Evolutionary conservation across 1,140 invertebrate species (phyloP).

Genomic region (Polypedilum vanderplanki): DNA sequence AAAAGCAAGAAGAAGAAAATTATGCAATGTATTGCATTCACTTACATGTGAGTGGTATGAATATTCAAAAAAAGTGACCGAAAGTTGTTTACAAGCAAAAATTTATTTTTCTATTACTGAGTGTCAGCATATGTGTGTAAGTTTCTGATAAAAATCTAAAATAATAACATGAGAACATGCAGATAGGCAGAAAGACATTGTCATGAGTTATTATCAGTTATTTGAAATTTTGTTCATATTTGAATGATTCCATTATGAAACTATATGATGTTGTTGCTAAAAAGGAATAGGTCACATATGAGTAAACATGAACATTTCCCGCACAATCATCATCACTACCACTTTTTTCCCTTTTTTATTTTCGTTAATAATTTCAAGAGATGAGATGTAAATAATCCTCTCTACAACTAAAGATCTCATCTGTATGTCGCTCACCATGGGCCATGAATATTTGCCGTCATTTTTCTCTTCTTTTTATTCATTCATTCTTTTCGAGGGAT

Average conservation of each 20-base stretch:
- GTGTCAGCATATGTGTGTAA: not conserved
- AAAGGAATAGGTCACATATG: not conserved
- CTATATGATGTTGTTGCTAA: not conserved
- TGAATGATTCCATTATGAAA: slow-evolving; percentile 7
- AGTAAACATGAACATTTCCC: not conserved
- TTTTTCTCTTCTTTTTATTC: not conserved
- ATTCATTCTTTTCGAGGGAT: not conserved
- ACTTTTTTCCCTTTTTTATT: not conserved
- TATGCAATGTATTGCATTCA: too few species aligned
- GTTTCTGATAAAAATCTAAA: not conserved
- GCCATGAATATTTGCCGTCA: not conserved
- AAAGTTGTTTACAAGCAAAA: not conserved
- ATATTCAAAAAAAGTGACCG: too few species aligned
- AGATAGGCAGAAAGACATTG: not conserved
- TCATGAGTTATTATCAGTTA: not conserved
- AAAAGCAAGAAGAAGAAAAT: too few species aligned
- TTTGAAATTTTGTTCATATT: not conserved
- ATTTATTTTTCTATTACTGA: not conserved
- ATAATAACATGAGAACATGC: not conserved
- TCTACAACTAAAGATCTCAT: slow-evolving; percentile 1
- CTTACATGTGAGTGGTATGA: too few species aligned
- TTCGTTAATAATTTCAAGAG: not conserved
- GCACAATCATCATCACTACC: not conserved
- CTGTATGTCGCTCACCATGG: slow-evolving; percentile 8
- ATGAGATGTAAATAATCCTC: not conserved